Conservation (phyloP, 2,113 vertebrate genomes). For the Mesocricetus auratus region DNA sequence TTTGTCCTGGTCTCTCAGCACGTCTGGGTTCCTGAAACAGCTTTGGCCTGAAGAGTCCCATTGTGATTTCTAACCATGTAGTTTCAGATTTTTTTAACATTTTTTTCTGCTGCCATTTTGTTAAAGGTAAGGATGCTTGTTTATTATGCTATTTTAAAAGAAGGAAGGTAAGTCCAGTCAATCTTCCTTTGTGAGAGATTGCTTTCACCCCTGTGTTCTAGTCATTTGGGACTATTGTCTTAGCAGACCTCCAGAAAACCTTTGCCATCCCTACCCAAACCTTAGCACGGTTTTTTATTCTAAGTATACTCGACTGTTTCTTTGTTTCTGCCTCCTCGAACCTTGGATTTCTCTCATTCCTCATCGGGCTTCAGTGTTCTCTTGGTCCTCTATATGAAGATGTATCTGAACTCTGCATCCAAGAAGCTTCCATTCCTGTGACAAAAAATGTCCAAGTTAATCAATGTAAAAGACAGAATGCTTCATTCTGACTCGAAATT, state of each 20-base stretch:
- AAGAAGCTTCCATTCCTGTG: not conserved
- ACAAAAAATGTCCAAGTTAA: not conserved
- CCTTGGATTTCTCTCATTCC: not conserved
- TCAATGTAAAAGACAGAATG: not conserved
- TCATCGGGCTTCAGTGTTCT: not conserved
- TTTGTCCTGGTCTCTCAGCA: not conserved
- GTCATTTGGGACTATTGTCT: not conserved
- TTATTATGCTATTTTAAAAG: not conserved
- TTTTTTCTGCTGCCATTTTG: not conserved
- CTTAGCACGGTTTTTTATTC: not conserved
- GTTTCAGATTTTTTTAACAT: not conserved
- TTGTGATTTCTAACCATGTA: not conserved
- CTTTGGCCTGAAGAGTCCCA: not conserved
- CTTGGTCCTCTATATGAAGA: not conserved
- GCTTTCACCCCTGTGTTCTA: not conserved
- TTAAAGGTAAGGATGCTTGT: not conserved
- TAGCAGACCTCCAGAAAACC: not conserved
- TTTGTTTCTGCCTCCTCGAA: not conserved
- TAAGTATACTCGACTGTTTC: not conserved
- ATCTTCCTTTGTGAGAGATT: not conserved
- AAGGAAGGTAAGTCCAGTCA: not conserved
- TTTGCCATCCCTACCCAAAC: not conserved
- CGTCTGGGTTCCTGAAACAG: not conserved
- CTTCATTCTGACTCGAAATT: not conserved
- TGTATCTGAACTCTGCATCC: not conserved